Evolutionary conservation across 2,888 invertebrate species (phyloP).

Genomic region (Sabatieria punctata): DNA sequence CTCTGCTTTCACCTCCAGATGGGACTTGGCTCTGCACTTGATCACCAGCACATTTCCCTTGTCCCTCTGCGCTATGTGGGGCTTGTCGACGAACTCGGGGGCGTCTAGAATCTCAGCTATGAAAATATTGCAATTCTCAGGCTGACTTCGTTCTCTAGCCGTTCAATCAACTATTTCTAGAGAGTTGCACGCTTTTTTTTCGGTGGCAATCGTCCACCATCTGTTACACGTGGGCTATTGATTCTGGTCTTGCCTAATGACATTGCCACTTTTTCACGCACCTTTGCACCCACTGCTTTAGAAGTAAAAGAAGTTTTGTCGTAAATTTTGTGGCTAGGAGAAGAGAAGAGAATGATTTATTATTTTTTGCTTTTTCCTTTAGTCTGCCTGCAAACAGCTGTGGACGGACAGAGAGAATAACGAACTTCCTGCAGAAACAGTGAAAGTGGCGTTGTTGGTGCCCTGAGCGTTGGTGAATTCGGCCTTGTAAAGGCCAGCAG

Average conservation of each 20-base stretch:
- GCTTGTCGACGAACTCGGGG: conserved; percentile 32
- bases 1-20: conserved; percentile 26
- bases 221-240: too few species aligned
- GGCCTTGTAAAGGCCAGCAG: background rate
- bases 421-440: background rate
- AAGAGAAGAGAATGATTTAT: too few species aligned
- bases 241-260: background rate
- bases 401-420: background rate
- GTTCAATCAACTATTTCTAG: too few species aligned
- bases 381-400: background rate
- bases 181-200: too few species aligned
- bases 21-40: conserved; percentile 27
- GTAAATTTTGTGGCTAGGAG: background rate
- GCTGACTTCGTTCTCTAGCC: too few species aligned
- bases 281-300: background rate
- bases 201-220: too few species aligned
- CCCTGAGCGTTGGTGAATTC: background rate
- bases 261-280: background rate
- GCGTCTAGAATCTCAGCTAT: conserved; percentile 19
- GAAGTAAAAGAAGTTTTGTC: background rate
- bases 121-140: too few species aligned
- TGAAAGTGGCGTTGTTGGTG: background rate
- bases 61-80: conserved; percentile 30
- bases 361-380: background rate
- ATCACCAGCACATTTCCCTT: conserved; percentile 28